Base-by-base conservation (phyloP, 2,888 invertebrate genomes). In the Polymixis flavicincta region DNA sequence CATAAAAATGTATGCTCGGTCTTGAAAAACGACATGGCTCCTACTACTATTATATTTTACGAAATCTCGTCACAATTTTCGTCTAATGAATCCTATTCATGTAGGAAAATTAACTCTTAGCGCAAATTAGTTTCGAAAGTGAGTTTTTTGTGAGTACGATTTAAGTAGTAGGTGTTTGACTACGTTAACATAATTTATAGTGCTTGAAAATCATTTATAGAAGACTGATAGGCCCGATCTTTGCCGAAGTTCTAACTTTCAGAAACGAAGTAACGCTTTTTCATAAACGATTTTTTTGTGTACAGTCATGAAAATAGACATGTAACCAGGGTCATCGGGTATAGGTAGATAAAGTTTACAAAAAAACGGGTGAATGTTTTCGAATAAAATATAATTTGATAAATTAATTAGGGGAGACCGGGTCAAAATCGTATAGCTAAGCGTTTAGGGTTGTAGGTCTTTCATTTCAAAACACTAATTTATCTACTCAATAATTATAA, bases 1-100 rank as follows among this genome's bases (percentile, higher is more conserved):
- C 74, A 76, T 87, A 84, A 82, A 83, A 87, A 85, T 82, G 64
- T 87, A 86, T 86, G 83, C 45, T 60, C 64, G 2, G 59, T 32
- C 74, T 57, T 57, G 71, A 70, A 73, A 65, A 67, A 77, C 61
- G 65, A 59, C 60, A 50, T 66, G 59, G 69, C 45, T 57, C 32
- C 48, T 45, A 59, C 74, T 50, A 73, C 52, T 54, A 69, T 65
- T 65, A 70, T 0, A 13, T 45, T 52, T 9, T 42, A 72, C 28
- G 54, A 73, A 76, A 79, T 74, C 70, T 78, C 57, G 55, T 50
- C 25, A 60, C 57, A 79, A 75, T 71, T 77, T 73, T 63, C 66
- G 5, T 37, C n/a, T 85, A 85, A 85, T 69, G 78, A 83, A 61
- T 64, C 25, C 50, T 55, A 80, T 83, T 83, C 71, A 79, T 54